Percentiles rank a stretch among this genome's conserved stretches.
Conservation (phyloP, 2,113 vertebrate species). For the Tachysurus vachellii region DNA sequence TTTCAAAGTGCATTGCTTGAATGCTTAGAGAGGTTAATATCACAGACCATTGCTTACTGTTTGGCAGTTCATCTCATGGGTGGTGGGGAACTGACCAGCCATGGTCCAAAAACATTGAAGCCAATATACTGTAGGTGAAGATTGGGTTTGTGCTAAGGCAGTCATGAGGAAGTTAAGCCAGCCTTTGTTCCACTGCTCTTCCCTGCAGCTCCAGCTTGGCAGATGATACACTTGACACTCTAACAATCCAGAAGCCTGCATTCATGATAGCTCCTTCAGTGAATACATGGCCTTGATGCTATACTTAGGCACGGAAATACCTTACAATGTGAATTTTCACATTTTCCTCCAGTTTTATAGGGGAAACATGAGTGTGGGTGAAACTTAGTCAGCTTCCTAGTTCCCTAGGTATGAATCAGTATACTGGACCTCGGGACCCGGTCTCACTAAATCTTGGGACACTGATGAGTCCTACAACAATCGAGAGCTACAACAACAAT, state of each 20-base stretch:
- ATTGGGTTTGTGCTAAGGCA: background rate
- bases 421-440: too few relatives aligned
- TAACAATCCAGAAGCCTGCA: background rate
- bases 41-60: slow-evolving; percentile 1
- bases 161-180: background rate
- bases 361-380: background rate
- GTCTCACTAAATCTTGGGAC: too few relatives aligned
- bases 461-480: too few relatives aligned
- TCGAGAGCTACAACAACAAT: too few relatives aligned
- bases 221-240: background rate
- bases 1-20: background rate
- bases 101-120: background rate
- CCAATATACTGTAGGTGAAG: slow-evolving; percentile 1
- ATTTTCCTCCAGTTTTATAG: background rate
- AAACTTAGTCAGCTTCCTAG: too few relatives aligned
- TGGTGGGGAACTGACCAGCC: background rate
- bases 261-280: background rate
- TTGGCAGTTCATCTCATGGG: background rate
- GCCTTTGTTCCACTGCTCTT: background rate
- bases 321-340: background rate
- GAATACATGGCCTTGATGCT: background rate
- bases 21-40: slow-evolving; percentile 6
- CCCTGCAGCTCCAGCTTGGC: background rate
- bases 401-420: too few relatives aligned
- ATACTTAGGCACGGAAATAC: background rate